A percentile compares a stretch with the other conserved stretches of the same genome.
Evolutionary conservation across 2,113 vertebrate species (phyloP).

Genomic region (cat (Felis catus)): DNA sequence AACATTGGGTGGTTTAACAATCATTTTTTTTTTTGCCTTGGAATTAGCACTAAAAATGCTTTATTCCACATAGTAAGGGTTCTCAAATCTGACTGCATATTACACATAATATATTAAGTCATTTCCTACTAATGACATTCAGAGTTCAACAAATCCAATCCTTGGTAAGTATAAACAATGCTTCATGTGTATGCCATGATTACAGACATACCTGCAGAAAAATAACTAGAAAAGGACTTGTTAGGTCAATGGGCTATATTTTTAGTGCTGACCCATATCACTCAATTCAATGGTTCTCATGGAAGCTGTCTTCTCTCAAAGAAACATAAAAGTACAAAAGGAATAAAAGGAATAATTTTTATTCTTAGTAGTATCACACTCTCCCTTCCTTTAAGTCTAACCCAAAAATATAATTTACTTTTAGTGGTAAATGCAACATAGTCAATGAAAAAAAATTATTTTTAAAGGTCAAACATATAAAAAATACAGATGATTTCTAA

Average conservation of each 20-base stretch:
- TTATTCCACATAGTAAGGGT: background rate
- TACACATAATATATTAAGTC: background rate
- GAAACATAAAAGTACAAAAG: background rate
- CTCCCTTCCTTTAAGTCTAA: background rate
- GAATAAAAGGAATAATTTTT: background rate
- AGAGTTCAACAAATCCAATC: background rate
- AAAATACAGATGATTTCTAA: background rate
- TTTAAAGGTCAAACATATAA: conserved; percentile 6
- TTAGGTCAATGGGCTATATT: background rate
- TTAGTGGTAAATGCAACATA: background rate
- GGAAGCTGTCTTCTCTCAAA: background rate
- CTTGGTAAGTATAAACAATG: background rate
- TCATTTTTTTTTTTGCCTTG: background rate
- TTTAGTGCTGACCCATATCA: background rate
- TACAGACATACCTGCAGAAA: background rate
- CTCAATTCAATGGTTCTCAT: background rate
- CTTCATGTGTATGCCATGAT: background rate
- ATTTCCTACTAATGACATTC: background rate
- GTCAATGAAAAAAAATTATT: background rate
- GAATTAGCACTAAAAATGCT: conserved; percentile 10
- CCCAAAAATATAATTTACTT: background rate
- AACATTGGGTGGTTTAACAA: background rate
- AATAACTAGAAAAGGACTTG: background rate
- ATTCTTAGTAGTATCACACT: background rate
- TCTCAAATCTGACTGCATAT: background rate